These are phyloP conservation scores for Thereva nobilitata DNA, from an alignment of 2,888 invertebrate species.

Conservation along the genomic window DNA sequence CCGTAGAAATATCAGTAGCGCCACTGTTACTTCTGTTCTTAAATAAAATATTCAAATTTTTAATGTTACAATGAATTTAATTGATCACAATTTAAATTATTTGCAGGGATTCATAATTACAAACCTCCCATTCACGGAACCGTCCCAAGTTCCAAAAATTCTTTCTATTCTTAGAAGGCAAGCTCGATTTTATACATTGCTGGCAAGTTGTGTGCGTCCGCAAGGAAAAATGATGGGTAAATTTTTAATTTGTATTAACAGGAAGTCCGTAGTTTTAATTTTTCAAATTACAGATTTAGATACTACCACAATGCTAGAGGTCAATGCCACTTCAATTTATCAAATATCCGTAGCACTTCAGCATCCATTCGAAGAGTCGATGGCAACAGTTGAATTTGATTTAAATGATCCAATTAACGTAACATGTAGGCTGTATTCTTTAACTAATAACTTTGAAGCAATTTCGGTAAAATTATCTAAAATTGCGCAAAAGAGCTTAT, in stretches of 20 bases:
- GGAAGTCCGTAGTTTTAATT: slow-evolving; percentile 7
- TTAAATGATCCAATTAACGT: slow-evolving; percentile 79
- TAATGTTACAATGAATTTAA: too few relatives aligned
- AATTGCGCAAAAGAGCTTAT: slow-evolving; percentile 84
- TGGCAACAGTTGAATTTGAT: slow-evolving; percentile 91
- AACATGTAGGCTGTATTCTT: slow-evolving; percentile 72
- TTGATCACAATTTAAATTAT: neutral
- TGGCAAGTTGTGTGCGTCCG: slow-evolving; percentile 85
- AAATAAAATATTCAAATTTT: too few relatives aligned
- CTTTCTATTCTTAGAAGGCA: slow-evolving; percentile 84
- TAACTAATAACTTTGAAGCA: slow-evolving; percentile 58
- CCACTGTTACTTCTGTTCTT: too few relatives aligned
- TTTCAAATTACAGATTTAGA: slow-evolving; percentile 50
- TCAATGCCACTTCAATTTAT: slow-evolving; percentile 86
- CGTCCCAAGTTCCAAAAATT: slow-evolving; percentile 87
- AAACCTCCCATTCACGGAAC: slow-evolving; percentile 91
- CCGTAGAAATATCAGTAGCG: too few relatives aligned
- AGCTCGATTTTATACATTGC: slow-evolving; percentile 85
- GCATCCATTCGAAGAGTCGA: slow-evolving; percentile 88
- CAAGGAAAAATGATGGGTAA: slow-evolving; percentile 75
- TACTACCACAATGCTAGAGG: slow-evolving; percentile 80
- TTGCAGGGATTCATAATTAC: slow-evolving; percentile 54
- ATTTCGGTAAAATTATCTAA: slow-evolving; percentile 60
- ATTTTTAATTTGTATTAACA: slow-evolving; percentile 40
- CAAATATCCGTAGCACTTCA: slow-evolving; percentile 89